Percentiles rank a stretch among this genome's conserved stretches.
phyloP scores from a whole-genome alignment of 2,797 vertebrate species.

The Hoplostethus mediterraneus region DNA sequence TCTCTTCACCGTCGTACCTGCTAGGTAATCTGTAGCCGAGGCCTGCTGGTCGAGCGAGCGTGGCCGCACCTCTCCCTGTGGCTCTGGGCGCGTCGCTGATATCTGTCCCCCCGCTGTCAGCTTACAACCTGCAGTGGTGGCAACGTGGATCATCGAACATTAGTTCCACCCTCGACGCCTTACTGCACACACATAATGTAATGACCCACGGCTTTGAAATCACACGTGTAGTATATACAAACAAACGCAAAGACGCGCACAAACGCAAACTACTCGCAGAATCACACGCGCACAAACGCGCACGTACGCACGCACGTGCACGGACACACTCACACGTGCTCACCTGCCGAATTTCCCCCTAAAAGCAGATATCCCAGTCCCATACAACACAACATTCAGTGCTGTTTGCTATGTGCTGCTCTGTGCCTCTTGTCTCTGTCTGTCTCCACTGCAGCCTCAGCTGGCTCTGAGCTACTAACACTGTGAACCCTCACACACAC shows the following conservation, averaged over 20 bases:
- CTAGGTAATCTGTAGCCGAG: constrained; percentile 65
- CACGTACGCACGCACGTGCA: neutral
- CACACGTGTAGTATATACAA: constrained; percentile 2
- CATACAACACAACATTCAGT: constrained; percentile 55
- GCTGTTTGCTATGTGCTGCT: constrained; percentile 55
- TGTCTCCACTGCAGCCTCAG: constrained; percentile 70
- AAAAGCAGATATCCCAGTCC: constrained; percentile 54
- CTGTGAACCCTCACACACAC: constrained; percentile 63
- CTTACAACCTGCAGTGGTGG: constrained; percentile 66
- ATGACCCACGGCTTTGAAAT: neutral
- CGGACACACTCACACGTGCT: constrained; percentile 21
- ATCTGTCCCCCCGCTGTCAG: constrained; percentile 69
- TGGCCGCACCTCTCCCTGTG: constrained; percentile 70
- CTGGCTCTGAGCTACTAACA: constrained; percentile 72
- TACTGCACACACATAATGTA: neutral
- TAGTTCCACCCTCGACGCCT: constrained; percentile 19
- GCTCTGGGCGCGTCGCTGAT: constrained; percentile 58
- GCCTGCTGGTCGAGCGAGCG: constrained; percentile 69
- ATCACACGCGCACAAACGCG: neutral
- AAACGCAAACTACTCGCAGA: neutral
- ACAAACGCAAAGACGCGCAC: constrained; percentile 13
- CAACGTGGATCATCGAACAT: constrained; percentile 42
- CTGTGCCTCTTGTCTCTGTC: constrained; percentile 61
- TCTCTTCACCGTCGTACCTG: constrained; percentile 63
- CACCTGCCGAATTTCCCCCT: constrained; percentile 60